Evolutionary conservation across 2,888 invertebrate species (phyloP).

Genomic region (Acheta domesticus): DNA sequence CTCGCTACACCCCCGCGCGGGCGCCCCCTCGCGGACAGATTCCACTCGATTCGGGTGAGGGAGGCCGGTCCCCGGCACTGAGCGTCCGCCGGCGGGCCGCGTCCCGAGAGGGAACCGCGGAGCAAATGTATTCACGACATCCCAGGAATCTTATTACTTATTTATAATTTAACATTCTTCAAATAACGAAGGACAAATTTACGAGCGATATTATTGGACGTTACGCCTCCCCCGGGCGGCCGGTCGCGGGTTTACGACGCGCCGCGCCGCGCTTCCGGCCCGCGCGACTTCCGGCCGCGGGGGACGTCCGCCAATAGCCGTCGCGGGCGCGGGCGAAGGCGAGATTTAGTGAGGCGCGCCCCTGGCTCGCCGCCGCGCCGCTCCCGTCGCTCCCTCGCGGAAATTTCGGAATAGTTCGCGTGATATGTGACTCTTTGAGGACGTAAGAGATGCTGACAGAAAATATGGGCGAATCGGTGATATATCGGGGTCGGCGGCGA

Average conservation of each 20-base stretch:
- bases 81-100: not conserved
- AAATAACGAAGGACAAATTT: not conserved
- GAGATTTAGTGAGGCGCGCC: not conserved
- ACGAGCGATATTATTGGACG: not conserved
- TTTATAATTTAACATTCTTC: conserved; percentile 3
- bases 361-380: not conserved
- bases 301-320: not conserved
- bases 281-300: not conserved
- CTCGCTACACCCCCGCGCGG: not conserved
- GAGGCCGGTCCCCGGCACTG: not conserved
- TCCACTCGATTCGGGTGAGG: not conserved
- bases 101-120: not conserved
- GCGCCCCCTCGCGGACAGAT: not conserved
- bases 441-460: conserved; percentile 18
- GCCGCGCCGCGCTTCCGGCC: not conserved
- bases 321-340: not conserved
- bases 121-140: not conserved
- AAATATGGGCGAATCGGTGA: not conserved
- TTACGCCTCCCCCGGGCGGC: not conserved
- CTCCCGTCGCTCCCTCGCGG: not conserved
- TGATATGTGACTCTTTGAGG: conserved; percentile 9
- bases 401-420: conserved; percentile 18
- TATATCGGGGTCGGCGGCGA: not conserved
- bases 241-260: not conserved
- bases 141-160: conserved; percentile 7